phyloP scores from a whole-genome alignment of 1,140 invertebrate species.

The Orius insidiosus region DNA sequence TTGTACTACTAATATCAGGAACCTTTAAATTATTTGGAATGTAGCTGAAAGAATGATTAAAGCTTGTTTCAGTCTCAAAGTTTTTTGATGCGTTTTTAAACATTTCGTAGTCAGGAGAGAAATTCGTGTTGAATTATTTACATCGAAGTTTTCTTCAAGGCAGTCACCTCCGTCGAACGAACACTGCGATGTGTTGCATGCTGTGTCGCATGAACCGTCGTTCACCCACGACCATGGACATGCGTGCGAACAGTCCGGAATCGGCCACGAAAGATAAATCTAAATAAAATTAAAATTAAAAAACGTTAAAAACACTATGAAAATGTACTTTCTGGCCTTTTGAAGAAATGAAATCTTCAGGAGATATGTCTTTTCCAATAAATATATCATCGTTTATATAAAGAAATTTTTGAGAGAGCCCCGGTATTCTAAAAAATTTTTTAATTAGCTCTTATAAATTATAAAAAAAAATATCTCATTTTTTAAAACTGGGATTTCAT shows the following conservation, averaged over 20 bases:
- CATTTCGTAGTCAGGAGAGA: not conserved
- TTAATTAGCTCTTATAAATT: too few relatives aligned
- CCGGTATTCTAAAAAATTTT: slow-evolving; percentile 51
- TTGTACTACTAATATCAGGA: too few relatives aligned
- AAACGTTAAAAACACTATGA: too few relatives aligned
- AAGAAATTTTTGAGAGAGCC: slow-evolving; percentile 61
- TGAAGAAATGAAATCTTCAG: slow-evolving; percentile 59
- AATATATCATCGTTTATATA: slow-evolving; percentile 79
- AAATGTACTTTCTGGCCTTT: slow-evolving; percentile 42
- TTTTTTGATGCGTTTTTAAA: not conserved
- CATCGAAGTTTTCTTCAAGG: slow-evolving; percentile 1
- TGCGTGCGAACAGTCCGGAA: slow-evolving; percentile 55
- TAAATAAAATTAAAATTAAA: slow-evolving; percentile 5
- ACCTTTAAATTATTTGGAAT: too few relatives aligned
- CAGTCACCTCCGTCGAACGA: slow-evolving; percentile 57
- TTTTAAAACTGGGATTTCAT: too few relatives aligned
- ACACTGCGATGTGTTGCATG: slow-evolving; percentile 57
- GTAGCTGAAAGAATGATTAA: not conserved
- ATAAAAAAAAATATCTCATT: too few relatives aligned
- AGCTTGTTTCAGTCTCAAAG: not conserved
- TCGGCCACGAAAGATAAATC: slow-evolving; percentile 50
- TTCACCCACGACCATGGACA: slow-evolving; percentile 64
- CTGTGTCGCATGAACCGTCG: slow-evolving; percentile 62
- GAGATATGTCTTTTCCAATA: slow-evolving; percentile 52
- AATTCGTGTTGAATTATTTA: not conserved